A percentile compares a stretch with the other conserved stretches of the same genome.
phyloP scores from a whole-genome alignment of 92 coral and sea anemone species.

The Palythoa grandis region DNA sequence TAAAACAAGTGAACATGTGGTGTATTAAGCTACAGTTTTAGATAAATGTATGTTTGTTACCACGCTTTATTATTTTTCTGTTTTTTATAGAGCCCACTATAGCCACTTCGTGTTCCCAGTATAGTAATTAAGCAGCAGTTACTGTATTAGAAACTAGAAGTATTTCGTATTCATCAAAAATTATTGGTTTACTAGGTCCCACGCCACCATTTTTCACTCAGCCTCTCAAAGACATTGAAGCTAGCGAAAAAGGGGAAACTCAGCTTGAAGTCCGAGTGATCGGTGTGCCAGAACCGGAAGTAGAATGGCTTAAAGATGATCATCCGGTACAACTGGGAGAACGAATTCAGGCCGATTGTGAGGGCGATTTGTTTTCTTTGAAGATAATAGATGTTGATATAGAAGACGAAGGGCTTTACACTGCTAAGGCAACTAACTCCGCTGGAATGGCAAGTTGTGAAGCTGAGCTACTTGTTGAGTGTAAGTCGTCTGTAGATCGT shows the following conservation, averaged over 20 bases:
- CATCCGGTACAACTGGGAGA: conserved; percentile 60
- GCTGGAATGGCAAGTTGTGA: conserved; percentile 75
- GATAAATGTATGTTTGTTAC: too few species aligned
- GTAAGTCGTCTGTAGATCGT: conserved; percentile 43
- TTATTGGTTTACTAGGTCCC: conserved; percentile 30
- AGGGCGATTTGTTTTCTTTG: conserved; percentile 64
- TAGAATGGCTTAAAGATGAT: conserved; percentile 80
- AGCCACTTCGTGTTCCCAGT: too few species aligned
- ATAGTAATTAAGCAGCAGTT: too few species aligned
- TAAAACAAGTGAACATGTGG: too few species aligned
- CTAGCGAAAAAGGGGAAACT: conserved; percentile 53
- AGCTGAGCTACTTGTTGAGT: conserved; percentile 74
- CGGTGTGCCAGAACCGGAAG: conserved; percentile 81
- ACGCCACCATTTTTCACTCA: conserved; percentile 56
- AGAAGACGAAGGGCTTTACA: conserved; percentile 83
- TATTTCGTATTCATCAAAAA: background rate
- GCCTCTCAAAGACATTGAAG: conserved; percentile 63
- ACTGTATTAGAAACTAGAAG: background rate
- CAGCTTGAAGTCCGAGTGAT: conserved; percentile 62
- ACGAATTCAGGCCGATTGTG: conserved; percentile 56
- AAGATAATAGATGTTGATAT: conserved; percentile 63
- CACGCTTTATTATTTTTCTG: too few species aligned
- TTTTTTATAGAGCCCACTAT: too few species aligned
- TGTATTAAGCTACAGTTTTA: too few species aligned
- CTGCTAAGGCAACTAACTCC: conserved; percentile 74